A percentile compares a stretch with the other conserved stretches of the same genome.
Conservation (phyloP, 2,888 invertebrate species). For the Chirona hameri region DNA sequence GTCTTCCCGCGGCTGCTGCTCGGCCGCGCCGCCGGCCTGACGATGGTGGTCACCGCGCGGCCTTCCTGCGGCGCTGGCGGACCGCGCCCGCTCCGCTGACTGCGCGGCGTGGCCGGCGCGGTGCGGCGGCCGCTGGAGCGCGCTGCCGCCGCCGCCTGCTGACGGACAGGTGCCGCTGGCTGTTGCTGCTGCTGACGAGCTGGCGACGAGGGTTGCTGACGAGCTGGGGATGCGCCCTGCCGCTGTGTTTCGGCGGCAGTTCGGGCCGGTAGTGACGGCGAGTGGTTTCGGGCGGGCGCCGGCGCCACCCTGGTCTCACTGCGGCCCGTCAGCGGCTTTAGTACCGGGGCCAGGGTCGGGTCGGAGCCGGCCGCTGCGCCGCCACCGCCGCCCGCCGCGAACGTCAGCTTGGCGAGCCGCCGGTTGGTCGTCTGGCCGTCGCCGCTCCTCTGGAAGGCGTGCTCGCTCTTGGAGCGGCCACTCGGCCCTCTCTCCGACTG, state of each 20-base stretch:
- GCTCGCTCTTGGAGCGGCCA: conserved; percentile 13
- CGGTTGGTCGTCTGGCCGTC: background rate
- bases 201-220: background rate
- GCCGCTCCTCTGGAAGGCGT: background rate
- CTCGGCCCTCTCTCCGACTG: background rate
- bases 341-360: background rate
- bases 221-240: background rate
- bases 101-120: background rate
- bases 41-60: background rate
- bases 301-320: background rate
- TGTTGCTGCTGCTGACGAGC: background rate
- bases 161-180: background rate
- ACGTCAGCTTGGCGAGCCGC: background rate
- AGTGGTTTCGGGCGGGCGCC: background rate
- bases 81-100: background rate
- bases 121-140: background rate
- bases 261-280: background rate
- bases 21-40: background rate
- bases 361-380: background rate
- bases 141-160: background rate
- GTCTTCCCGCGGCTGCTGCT: background rate
- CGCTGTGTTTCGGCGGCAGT: background rate
- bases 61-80: background rate
- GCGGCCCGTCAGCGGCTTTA: background rate
- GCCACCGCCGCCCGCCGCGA: background rate